phyloP scores from a whole-genome alignment of 1,140 invertebrate species.

The Thereuonema tuberculata region DNA sequence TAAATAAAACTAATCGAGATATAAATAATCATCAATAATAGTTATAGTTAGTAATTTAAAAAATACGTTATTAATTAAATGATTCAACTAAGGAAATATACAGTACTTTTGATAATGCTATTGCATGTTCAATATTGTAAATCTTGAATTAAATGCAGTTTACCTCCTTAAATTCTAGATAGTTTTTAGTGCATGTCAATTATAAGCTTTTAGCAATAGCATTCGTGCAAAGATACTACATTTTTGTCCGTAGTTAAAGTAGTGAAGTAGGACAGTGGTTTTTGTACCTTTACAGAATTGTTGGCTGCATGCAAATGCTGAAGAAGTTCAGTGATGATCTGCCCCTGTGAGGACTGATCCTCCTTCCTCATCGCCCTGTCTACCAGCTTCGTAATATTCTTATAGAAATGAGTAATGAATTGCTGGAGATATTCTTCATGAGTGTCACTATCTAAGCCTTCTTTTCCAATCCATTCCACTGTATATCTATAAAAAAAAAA shows the following conservation, averaged over 20 bases:
- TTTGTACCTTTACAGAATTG: slow-evolving; percentile 68
- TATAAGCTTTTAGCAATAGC: too few relatives aligned
- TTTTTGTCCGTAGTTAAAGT: background rate
- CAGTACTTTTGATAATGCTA: too few relatives aligned
- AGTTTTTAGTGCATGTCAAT: too few relatives aligned
- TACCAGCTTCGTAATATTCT: slow-evolving; percentile 80
- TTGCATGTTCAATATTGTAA: too few relatives aligned
- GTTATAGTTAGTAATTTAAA: too few relatives aligned
- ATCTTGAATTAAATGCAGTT: too few relatives aligned
- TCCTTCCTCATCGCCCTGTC: slow-evolving; percentile 90
- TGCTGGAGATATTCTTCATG: slow-evolving; percentile 89
- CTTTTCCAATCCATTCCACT: slow-evolving; percentile 92
- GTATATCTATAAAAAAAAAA: slow-evolving; percentile 52
- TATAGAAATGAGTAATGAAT: slow-evolving; percentile 91
- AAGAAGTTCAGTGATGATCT: slow-evolving; percentile 88
- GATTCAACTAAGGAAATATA: too few relatives aligned
- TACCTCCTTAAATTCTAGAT: too few relatives aligned
- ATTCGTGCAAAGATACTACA: too few relatives aligned
- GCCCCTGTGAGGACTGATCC: slow-evolving; percentile 80
- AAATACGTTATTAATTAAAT: too few relatives aligned
- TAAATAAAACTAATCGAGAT: too few relatives aligned
- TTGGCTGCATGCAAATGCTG: slow-evolving; percentile 94
- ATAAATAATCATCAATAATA: too few relatives aligned
- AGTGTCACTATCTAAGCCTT: slow-evolving; percentile 81
- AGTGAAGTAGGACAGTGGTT: background rate